Conservation (phyloP, 1,140 invertebrate genomes). For the Drosophila neocordata region DNA sequence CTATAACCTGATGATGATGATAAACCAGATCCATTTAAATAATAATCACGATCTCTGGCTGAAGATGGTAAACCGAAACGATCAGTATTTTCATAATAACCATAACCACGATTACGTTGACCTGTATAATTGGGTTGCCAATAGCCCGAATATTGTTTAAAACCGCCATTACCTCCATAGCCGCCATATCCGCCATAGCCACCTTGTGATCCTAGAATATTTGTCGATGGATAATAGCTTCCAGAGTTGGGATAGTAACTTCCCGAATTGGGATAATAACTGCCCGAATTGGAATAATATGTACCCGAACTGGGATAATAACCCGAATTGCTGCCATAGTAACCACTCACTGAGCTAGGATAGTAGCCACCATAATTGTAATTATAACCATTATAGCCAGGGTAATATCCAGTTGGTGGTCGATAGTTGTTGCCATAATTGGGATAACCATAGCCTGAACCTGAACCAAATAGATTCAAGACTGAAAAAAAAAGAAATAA, state of each 20-base stretch:
- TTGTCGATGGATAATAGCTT: constrained; percentile 67
- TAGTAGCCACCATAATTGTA: constrained; percentile 22
- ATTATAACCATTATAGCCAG: constrained; percentile 13
- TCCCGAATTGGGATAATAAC: constrained; percentile 36
- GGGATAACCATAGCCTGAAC: constrained; percentile 30
- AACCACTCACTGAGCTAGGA: constrained; percentile 22
- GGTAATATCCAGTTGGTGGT: constrained; percentile 48
- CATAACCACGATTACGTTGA: constrained; percentile 77
- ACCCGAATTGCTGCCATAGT: constrained; percentile 35
- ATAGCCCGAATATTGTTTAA: constrained; percentile 82
- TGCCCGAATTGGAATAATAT: constrained; percentile 19
- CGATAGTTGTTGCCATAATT: constrained; percentile 38
- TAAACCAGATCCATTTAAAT: constrained; percentile 32
- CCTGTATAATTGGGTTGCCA: constrained; percentile 77
- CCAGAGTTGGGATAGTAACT: constrained; percentile 37
- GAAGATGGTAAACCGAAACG: constrained; percentile 70
- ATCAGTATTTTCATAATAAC: constrained; percentile 74
- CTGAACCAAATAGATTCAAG: constrained; percentile 59
- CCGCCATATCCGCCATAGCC: constrained; percentile 69
- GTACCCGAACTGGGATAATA: constrained; percentile 53
- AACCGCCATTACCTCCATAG: constrained; percentile 83
- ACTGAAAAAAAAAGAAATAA: constrained; percentile 45
- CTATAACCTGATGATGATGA: not conserved
- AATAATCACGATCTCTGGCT: constrained; percentile 49
- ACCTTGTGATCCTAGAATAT: constrained; percentile 65